phyloP scores from a whole-genome alignment of 2,113 vertebrate species.

The Hypanus sabinus region DNA sequence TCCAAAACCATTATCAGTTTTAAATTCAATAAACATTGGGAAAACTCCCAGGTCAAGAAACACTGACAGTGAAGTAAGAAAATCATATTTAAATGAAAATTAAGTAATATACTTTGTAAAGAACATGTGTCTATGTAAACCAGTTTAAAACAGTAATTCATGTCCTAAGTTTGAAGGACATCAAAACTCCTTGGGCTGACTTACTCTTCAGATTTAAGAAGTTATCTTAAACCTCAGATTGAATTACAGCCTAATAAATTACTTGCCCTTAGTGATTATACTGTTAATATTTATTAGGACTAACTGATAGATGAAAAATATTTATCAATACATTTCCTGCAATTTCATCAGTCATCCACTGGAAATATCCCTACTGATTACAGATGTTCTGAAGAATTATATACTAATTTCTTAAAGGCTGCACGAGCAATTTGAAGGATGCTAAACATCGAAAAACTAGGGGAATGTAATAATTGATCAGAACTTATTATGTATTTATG shows the following conservation, averaged over 20 bases:
- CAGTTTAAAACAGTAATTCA: neutral
- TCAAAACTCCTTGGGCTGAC: neutral
- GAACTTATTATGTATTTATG: neutral
- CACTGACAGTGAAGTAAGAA: neutral
- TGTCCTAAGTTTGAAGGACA: neutral
- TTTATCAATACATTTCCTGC: neutral
- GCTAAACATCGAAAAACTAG: neutral
- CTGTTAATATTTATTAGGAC: neutral
- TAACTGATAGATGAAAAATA: neutral
- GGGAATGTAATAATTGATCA: neutral
- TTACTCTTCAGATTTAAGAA: neutral
- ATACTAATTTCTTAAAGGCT: neutral
- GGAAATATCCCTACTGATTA: neutral
- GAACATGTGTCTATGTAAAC: neutral
- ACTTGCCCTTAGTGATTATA: neutral
- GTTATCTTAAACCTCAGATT: constrained; percentile 15
- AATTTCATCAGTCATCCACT: neutral
- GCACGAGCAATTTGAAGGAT: neutral
- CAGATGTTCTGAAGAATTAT: neutral
- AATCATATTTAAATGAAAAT: neutral
- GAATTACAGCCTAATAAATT: neutral
- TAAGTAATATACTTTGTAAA: neutral
- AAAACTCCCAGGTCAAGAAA: neutral
- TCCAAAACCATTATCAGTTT: neutral
- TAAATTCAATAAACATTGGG: neutral